Conservation (phyloP, 1,140 invertebrate genomes). For the Lepidotrigona ventralis region DNA sequence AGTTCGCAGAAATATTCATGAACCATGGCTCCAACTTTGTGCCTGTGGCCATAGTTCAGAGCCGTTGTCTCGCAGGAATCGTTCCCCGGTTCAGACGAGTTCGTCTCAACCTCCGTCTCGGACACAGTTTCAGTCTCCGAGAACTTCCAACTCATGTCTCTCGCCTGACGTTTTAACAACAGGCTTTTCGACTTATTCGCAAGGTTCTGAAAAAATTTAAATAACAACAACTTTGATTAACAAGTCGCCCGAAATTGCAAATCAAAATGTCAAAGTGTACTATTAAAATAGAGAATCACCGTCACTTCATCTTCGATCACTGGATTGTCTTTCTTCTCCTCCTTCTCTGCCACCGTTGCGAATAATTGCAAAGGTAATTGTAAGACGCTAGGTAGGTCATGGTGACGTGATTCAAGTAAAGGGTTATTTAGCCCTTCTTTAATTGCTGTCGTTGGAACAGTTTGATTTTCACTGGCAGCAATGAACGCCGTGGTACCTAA, state of each 20-base stretch:
- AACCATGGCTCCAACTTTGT: neutral
- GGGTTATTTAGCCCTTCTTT: neutral
- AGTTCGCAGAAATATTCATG: conserved; percentile 52
- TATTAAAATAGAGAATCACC: neutral
- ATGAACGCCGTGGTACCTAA: neutral
- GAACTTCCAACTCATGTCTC: neutral
- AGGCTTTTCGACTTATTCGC: neutral
- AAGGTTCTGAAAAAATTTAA: conserved; percentile 8
- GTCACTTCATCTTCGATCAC: neutral
- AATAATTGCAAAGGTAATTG: neutral
- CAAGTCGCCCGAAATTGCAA: neutral
- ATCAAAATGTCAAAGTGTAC: too few relatives aligned
- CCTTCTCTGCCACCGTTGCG: too few relatives aligned
- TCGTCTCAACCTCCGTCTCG: too few relatives aligned
- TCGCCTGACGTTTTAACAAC: conserved; percentile 5
- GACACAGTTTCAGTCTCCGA: neutral
- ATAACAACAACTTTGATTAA: neutral
- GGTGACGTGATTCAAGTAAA: neutral
- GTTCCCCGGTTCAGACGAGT: too few relatives aligned
- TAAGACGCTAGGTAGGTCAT: too few relatives aligned
- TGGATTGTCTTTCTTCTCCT: neutral
- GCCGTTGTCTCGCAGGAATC: conserved; percentile 40
- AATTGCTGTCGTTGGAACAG: neutral
- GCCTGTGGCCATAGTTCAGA: conserved; percentile 7
- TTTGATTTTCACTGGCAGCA: neutral